Base-by-base conservation (phyloP, 2,113 vertebrate species). In the Pardalotus punctatus region DNA sequence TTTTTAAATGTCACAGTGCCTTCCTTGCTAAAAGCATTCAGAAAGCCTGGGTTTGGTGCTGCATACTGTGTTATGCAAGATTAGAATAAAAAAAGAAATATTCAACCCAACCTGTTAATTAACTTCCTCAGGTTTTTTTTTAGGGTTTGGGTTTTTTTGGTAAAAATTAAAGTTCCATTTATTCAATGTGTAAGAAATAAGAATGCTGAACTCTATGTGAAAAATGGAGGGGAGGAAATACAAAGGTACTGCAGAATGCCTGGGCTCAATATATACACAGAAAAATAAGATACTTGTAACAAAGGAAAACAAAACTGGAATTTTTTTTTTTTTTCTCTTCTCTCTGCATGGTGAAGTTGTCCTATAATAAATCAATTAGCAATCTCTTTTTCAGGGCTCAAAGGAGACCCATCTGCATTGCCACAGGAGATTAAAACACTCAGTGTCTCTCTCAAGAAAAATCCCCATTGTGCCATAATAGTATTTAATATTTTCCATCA, bases 1-100 rank as follows among this genome's bases (percentile, higher is more conserved):
- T 88, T 93, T 83, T 93, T 91, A 89, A 94, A 94, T 87, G 81
- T 81, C 84, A 90, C 45, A 14, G 23, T 72, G 70, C 36, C 10
- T 88, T 91, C 27, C 64, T 91, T 0, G 4, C 48, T 62, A 71
- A 92, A 92, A 90, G 12, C 80, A 60, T 81, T 83, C 43, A 69
- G 38, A 93, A 82, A 91, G 11, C 20, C 18, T 73, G 18, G 6
- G 3, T 94, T 90, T 83, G 42, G 21, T 80, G 38, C 67, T 73
- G 28, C 45, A 53, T 81, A 43, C n/a, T 48, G 57, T 71, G 38
- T 83, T 64, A 62, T 56, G 36, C 35, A 77, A 73, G 33, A 70
- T 35, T 35, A 27, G 25, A 31, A 8, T n/a, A 19, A 61, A 76
- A 81, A 43, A 47, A 14, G 10, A 29, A 66, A 38, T 19, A 28